Evolutionary conservation across 2,113 vertebrate genomes (phyloP).

Genomic region (Synodontis membranacea): DNA sequence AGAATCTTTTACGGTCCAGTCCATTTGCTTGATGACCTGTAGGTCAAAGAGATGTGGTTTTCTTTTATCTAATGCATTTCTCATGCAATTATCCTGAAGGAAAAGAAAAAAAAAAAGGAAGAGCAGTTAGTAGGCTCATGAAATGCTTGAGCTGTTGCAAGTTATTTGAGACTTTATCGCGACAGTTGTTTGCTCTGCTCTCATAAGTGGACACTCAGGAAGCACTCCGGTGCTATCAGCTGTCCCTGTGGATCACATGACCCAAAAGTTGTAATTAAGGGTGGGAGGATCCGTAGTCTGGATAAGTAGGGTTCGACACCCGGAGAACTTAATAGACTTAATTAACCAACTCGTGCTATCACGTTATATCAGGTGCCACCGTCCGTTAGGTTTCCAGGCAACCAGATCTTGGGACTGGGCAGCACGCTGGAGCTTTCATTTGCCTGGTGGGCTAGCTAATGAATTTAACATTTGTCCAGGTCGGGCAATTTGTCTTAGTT

Average conservation of each 20-base stretch:
- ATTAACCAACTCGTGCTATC: background rate
- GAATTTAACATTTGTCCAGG: constrained; percentile 11
- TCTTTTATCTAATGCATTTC: background rate
- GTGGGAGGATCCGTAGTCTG: background rate
- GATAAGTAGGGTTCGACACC: too few species aligned
- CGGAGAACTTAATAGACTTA: background rate
- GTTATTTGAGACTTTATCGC: background rate
- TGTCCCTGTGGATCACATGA: background rate
- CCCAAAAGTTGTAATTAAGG: background rate
- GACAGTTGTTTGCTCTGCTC: background rate
- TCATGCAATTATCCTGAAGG: background rate
- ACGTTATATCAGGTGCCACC: background rate
- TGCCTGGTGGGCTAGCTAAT: background rate
- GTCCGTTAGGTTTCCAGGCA: background rate
- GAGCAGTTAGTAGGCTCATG: background rate
- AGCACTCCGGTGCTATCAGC: background rate
- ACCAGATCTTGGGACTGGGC: background rate
- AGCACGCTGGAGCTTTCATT: background rate
- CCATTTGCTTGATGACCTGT: background rate
- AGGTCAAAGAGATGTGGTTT: background rate
- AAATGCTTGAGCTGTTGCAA: background rate
- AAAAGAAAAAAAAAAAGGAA: background rate
- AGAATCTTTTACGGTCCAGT: background rate
- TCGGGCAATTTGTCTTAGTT: constrained; percentile 7
- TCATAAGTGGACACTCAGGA: background rate